These are phyloP conservation scores for Xanthorhoe spadicearia DNA, from an alignment of 2,888 invertebrate genomes.

Conservation along the genomic window DNA sequence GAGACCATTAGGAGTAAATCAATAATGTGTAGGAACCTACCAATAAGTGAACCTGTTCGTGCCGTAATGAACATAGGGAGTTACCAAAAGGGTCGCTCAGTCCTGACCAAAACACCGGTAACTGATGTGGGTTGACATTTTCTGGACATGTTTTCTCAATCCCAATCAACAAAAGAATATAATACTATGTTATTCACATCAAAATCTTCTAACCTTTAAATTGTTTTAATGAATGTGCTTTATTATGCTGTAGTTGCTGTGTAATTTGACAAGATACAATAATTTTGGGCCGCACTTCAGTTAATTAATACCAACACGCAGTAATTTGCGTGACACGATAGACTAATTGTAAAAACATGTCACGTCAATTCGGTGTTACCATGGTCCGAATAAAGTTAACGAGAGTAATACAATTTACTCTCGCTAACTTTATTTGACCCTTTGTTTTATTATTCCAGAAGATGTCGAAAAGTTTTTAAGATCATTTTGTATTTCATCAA, in stretches of 20 bases:
- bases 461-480: constrained; percentile 45
- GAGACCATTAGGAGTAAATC: constrained; percentile 36
- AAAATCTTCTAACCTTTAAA: background rate
- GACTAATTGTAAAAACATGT: constrained; percentile 16
- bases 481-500: constrained; percentile 47
- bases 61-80: constrained; percentile 49
- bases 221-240: background rate
- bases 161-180: constrained; percentile 43
- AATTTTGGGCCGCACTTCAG: constrained; percentile 8
- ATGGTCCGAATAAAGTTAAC: background rate
- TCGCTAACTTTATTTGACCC: constrained; percentile 23
- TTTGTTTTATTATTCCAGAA: constrained; percentile 29
- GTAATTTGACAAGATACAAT: constrained; percentile 5
- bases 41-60: constrained; percentile 45
- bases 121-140: constrained; percentile 66
- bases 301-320: constrained; percentile 15
- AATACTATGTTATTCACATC: constrained; percentile 4
- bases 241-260: background rate
- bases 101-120: constrained; percentile 52
- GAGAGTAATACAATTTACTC: constrained; percentile 15
- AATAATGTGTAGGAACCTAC: constrained; percentile 31
- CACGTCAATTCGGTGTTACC: constrained; percentile 7
- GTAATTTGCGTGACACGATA: constrained; percentile 10
- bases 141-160: constrained; percentile 51
- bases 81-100: constrained; percentile 47